These are phyloP conservation scores for Paguma larvata DNA, from an alignment of 2,797 vertebrate species.

Conservation along the genomic window DNA sequence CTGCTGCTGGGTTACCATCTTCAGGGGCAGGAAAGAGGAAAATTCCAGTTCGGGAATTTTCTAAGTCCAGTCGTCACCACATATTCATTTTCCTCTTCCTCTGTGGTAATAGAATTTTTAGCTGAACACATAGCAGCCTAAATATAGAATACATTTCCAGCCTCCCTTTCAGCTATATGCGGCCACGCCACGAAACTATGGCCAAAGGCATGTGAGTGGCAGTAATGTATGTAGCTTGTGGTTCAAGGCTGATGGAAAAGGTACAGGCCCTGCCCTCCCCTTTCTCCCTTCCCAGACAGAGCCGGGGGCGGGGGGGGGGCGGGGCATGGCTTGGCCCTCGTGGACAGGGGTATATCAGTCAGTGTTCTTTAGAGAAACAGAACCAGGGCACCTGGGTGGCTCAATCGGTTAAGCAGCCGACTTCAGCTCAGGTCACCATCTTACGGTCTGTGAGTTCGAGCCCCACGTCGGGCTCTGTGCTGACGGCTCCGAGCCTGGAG, in stretches of 20 bases:
- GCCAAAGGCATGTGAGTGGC: background rate
- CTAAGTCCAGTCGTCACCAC: background rate
- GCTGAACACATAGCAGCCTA: background rate
- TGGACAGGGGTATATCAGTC: background rate
- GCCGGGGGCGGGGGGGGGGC: background rate
- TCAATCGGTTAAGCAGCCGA: too few species aligned
- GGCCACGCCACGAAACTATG: background rate
- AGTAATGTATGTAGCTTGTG: background rate
- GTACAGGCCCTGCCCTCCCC: accelerated
- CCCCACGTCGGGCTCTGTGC: too few species aligned
- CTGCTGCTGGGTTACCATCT: background rate
- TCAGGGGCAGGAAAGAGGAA: background rate
- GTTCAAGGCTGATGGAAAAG: background rate
- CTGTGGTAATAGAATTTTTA: background rate
- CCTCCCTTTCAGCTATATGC: conserved; percentile 10
- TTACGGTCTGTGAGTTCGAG: too few species aligned
- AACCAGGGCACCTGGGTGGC: too few species aligned
- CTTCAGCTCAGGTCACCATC: too few species aligned
- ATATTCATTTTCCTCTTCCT: background rate
- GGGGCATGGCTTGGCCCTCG: background rate
- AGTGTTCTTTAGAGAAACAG: background rate
- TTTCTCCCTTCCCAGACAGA: too few species aligned
- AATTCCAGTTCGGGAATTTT: background rate
- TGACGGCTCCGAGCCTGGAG: too few species aligned
- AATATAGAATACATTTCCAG: background rate